Percentiles rank a stretch among this genome's conserved stretches.
Evolutionary conservation across 2,888 invertebrate species (phyloP).

Genomic region (Tenodera sinensis): DNA sequence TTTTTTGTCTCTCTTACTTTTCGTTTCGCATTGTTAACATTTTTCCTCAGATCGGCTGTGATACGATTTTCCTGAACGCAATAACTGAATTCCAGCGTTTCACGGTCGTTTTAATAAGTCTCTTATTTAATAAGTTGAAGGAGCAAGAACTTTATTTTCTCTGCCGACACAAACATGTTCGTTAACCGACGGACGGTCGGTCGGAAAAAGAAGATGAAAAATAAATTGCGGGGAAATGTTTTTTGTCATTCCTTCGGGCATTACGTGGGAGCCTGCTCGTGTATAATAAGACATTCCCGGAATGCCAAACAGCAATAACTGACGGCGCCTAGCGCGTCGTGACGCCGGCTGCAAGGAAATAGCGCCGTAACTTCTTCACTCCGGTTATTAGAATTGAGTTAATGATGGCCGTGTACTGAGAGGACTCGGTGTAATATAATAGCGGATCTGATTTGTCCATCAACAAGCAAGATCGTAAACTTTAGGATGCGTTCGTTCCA

Average conservation of each 20-base stretch:
- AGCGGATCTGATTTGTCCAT: neutral
- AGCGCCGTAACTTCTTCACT: neutral
- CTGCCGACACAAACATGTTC: constrained; percentile 1
- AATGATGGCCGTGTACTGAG: neutral
- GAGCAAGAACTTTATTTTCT: neutral
- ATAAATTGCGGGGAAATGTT: neutral
- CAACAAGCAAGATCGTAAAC: neutral
- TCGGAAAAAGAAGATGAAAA: neutral
- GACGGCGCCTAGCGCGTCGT: neutral
- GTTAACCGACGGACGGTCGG: neutral
- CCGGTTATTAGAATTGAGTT: constrained; percentile 1
- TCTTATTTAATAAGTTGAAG: neutral
- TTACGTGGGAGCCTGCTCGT: neutral
- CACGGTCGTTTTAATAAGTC: neutral
- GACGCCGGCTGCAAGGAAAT: neutral
- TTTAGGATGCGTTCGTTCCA: neutral
- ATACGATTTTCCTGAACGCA: neutral
- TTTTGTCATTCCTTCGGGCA: constrained; percentile 2
- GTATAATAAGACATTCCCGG: constrained; percentile 12
- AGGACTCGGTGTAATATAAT: neutral
- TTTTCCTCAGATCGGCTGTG: neutral
- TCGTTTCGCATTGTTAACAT: neutral
- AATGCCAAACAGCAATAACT: constrained; percentile 15
- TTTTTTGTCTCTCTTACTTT: neutral
- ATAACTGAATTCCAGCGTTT: neutral